Evolutionary conservation across 2,797 vertebrate genomes (phyloP), one percentile per base, ranked within the genome.

Genomic region (Tenualosa ilisha): DNA sequence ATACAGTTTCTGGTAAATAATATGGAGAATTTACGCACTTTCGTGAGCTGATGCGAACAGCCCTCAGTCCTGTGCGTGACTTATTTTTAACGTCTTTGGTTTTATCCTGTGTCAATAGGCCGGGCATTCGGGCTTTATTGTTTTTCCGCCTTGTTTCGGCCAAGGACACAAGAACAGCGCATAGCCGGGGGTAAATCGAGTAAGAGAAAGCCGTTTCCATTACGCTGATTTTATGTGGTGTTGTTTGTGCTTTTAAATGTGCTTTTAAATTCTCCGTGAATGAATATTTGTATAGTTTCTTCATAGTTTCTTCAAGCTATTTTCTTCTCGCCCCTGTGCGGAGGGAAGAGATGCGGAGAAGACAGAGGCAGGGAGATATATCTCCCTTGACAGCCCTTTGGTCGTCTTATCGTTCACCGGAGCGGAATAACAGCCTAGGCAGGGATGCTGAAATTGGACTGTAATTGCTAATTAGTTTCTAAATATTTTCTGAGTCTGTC

Each of bases 141-240:
- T 43, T 6, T 43, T 53, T 85, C 51, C 43, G 81, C 43, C 56
- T 82, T 72, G 68, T 3, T 46, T 81, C 83, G 89, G 91, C 90
- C 92, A 94, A 94, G 94, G 93, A 89, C 94, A 93, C 88, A 85
- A 89, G 89, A 93, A 90, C 91, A 88, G 85, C 68, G 82, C 84
- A 84, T 89, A 91, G 90, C 89, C 88, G n/a, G 31, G 59, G 11
- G 40, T 22, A 61, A 90, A 89, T 88, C 83, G 87, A 88, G 85
- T 82, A 46, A 68, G 49, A 20, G 56, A n/a, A 22, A 31, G 5
- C 72, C 17, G 15, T 79, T 40, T 46, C 72, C 40, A 79, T 79
- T 79, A 79, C 0, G 37, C 40, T 6, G 17, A 46, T 79, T 79
- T 46, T 46, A 79, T 79, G 40, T 79, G 11, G 3, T 79, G 37